Base-by-base conservation (phyloP, 2,888 invertebrate genomes). In the Iselma pallidipennis region DNA sequence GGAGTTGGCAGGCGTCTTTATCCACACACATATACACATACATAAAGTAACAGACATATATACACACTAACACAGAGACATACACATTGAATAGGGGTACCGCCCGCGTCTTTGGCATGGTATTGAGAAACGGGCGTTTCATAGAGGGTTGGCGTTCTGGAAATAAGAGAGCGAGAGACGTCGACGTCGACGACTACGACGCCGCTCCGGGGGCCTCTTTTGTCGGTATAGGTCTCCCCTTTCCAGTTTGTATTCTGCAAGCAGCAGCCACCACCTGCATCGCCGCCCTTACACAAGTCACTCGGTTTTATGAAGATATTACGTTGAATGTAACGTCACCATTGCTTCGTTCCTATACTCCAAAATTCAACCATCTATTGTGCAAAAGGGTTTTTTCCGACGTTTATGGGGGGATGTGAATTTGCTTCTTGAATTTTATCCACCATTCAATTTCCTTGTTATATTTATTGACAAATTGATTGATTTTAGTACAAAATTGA, bases 1-100 rank as follows among this genome's bases (percentile, higher is more conserved):
- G 45, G 45, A 45, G 45, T 45, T 45, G 45, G 45, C 45, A 45
- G 45, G 45, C 45, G 45, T 45, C 45, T 45, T 45, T 45, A 45
- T 45, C 45, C 45, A 45, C 45, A 45, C 21, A 45, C 21, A 45
- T 45, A 45, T 6, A 19, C 12, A 14, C 10, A 10, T 45, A 45
- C 21, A 25, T 6, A n/a, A n/a, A n/a, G n/a, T n/a, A n/a, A 25
- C 25, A 25, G 4, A 25, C 25, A 25, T 25, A 25, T 25, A 25
- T 25, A 25, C 5, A 25, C 5, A 25, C 25, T 25, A 25, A 4
- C 3, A n/a, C n/a, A n/a, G n/a, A n/a, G n/a, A n/a, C n/a, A n/a
- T n/a, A n/a, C n/a, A 45, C 45, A 45, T 45, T 45, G 45, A 45
- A 45, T 45, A 45, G 45, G 45, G 45, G 45, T 45, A 45, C 45